Evolutionary conservation across 2,797 vertebrate species (phyloP), one percentile per base, ranked within the genome.

Genomic region (Buceros bicornis): DNA sequence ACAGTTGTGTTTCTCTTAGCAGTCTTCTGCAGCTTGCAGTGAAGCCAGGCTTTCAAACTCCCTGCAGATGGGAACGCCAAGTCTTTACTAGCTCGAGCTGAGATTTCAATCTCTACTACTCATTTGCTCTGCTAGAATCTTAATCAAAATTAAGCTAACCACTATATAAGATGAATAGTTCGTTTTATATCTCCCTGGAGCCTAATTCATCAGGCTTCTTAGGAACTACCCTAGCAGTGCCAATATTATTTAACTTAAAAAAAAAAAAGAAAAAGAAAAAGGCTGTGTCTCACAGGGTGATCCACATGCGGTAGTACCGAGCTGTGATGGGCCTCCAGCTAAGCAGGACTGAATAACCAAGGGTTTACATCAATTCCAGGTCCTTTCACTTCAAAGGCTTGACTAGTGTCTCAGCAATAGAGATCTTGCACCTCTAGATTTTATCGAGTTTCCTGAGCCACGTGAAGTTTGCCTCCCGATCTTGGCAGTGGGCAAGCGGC

Each of bases 51-150:
- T 73, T 77, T 45, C 60, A 88, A 92, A 57, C 28, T 57, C 90
- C n/a, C 56, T 82, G 45, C 53, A 45, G 25, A 60, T 71, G 61
- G 83, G 79, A 93, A 72, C 22, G 71, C 57, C 81, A 87, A 82
- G 57, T 74, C 76, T 83, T 81, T 26, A 60, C 65, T 3, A 74
- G 53, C 72, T 86, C 19, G 2, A 7, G 64, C 48, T 73, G 89
- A 91, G 92, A 87, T 89, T 89, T 94, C 58, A 70, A 57, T 82
- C 83, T 92, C 76, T 57, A 2, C 61, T 82, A 35, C 78, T 84
- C 35, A 50, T 94, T 92, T 93, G 86, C 78, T 84, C 77, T 71
- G 57, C 78, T 82, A 70, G 78, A 93, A 84, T 73, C 77, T 64
- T 3, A 64, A 57, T 67, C 21, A 54, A 89, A 92, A 89, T 87